A percentile compares a stretch with the other conserved stretches of the same genome.
These are phyloP conservation scores for Cantharis rufa DNA, from an alignment of 2,888 invertebrate species.

Conservation along the genomic window DNA sequence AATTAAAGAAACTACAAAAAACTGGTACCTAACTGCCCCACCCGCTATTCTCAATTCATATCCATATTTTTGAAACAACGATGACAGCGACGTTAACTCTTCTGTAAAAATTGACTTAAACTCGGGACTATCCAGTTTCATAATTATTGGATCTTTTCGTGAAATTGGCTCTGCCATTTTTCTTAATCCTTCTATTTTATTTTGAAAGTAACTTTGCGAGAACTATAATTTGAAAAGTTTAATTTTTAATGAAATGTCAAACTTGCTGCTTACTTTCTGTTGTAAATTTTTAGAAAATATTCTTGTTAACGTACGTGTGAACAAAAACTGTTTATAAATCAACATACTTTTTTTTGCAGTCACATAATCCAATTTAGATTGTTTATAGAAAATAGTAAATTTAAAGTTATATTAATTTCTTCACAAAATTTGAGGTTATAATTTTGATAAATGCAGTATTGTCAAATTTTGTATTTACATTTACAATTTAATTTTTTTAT, in stretches of 20 bases:
- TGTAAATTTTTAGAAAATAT: neutral
- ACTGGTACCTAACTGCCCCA: conserved; percentile 82
- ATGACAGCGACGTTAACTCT: conserved; percentile 72
- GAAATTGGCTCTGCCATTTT: conserved; percentile 50
- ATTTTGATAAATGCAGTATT: neutral
- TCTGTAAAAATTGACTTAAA: conserved; percentile 81
- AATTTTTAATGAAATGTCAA: neutral
- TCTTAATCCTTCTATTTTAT: conserved; percentile 29
- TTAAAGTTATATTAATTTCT: neutral
- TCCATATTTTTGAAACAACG: conserved; percentile 77
- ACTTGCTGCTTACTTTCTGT: neutral
- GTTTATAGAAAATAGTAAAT: neutral
- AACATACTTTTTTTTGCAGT: neutral
- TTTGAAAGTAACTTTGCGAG: conserved; percentile 2
- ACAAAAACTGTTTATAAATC: neutral
- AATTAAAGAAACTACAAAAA: neutral
- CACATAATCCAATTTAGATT: neutral
- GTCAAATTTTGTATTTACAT: neutral
- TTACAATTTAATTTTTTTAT: neutral
- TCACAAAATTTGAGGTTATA: neutral
- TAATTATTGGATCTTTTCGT: conserved; percentile 69
- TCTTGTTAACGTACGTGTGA: neutral
- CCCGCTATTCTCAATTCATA: conserved; percentile 93
- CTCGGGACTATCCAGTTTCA: conserved; percentile 72
- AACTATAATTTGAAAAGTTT: neutral